Evolutionary conservation across 2,888 invertebrate genomes (phyloP).

Genomic region (Cryptus viduatorius): DNA sequence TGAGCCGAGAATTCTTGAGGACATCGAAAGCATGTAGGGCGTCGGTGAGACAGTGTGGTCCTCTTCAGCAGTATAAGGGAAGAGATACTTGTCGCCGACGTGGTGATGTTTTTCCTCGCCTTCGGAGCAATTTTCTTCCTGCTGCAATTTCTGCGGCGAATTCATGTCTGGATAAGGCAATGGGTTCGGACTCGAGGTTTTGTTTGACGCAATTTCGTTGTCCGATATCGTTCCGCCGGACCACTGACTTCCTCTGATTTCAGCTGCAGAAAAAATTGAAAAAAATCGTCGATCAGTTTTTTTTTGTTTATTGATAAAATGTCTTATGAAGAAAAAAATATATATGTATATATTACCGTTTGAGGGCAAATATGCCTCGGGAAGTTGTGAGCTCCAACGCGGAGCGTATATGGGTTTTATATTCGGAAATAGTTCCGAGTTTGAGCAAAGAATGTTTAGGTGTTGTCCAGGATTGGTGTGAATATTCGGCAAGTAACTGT

Average conservation of each 20-base stretch:
- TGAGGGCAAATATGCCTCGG: conserved; percentile 88
- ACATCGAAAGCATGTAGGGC: conserved; percentile 83
- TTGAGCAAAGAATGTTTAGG: conserved; percentile 85
- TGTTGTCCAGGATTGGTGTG: conserved; percentile 81
- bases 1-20: conserved; percentile 82
- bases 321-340: not conserved
- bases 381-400: conserved; percentile 90
- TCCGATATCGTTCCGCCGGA: conserved; percentile 93
- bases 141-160: conserved; percentile 79
- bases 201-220: conserved; percentile 89
- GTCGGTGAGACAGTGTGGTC: conserved; percentile 83
- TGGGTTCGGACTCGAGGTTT: conserved; percentile 89
- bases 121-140: conserved; percentile 83
- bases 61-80: conserved; percentile 91
- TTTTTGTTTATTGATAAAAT: not conserved
- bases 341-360: conserved; percentile 72
- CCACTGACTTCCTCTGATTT: conserved; percentile 88
- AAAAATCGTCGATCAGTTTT: not conserved
- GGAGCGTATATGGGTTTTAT: conserved; percentile 89
- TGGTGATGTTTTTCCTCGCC: conserved; percentile 86
- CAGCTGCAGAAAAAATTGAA: conserved; percentile 71
- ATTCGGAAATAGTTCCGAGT: conserved; percentile 90
- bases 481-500: conserved; percentile 88
- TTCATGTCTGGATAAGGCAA: conserved; percentile 92
- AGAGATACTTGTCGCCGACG: conserved; percentile 92